These are phyloP conservation scores for Mus spretus DNA, from an alignment of 2,797 vertebrate species.

Conservation along the genomic window DNA sequence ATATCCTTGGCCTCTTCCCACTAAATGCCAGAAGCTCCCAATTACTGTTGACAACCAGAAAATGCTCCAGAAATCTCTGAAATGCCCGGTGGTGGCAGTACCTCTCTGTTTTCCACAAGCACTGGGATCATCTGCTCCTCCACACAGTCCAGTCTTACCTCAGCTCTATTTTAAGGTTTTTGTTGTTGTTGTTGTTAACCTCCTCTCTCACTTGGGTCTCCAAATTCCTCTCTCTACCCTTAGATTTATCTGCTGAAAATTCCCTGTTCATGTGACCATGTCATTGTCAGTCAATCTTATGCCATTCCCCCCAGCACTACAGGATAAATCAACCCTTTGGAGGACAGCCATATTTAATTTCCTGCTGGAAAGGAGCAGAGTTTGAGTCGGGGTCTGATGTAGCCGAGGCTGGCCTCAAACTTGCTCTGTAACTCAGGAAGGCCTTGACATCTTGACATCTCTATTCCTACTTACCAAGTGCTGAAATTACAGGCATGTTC, in stretches of 20 bases:
- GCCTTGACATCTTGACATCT: not conserved
- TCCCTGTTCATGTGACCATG: not conserved
- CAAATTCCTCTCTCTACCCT: not conserved
- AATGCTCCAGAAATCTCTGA: constrained; percentile 29
- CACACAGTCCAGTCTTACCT: not conserved
- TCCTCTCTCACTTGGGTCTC: not conserved
- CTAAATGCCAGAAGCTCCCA: not conserved
- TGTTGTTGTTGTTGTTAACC: not conserved
- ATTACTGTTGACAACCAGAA: not conserved
- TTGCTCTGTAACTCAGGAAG: not conserved
- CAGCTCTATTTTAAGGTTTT: not conserved
- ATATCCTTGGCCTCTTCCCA: not conserved
- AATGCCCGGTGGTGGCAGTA: constrained; percentile 25
- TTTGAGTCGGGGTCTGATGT: not conserved
- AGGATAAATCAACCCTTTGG: not conserved
- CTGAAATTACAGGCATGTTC: not conserved
- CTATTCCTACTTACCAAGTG: not conserved
- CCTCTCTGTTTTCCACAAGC: not conserved
- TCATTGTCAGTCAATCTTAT: not conserved
- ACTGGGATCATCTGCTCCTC: not conserved
- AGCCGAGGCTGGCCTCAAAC: not conserved
- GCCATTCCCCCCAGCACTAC: not conserved
- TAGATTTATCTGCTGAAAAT: constrained; percentile 20
- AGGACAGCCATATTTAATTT: not conserved
- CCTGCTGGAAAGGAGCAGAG: not conserved